Conservation (phyloP, 2,113 vertebrate species). For the Corythornis cristatus region DNA sequence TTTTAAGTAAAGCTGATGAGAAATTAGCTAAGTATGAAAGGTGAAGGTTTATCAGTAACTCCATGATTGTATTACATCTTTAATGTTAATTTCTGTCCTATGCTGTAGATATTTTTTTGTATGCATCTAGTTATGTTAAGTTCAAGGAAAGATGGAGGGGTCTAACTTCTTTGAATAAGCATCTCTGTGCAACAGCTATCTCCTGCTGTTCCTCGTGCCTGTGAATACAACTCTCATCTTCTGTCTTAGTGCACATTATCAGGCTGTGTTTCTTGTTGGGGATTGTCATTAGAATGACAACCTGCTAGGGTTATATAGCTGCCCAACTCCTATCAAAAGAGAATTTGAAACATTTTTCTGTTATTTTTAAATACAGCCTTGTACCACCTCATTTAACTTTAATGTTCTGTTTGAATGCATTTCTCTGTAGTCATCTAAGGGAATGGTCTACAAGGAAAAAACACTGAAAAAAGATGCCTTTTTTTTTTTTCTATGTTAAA, state of each 20-base stretch:
- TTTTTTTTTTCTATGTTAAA: not conserved
- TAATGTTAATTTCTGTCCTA: constrained; percentile 57
- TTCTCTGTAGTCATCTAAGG: constrained; percentile 57
- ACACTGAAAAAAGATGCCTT: not conserved
- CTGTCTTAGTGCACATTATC: not conserved
- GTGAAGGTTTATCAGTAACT: constrained; percentile 54
- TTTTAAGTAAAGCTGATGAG: constrained; percentile 20
- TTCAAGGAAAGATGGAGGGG: not conserved
- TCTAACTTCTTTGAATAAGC: constrained; percentile 16
- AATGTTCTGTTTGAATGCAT: constrained; percentile 59
- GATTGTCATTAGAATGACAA: constrained; percentile 26
- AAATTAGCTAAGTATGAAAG: constrained; percentile 61
- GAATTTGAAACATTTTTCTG: constrained; percentile 44
- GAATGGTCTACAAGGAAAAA: constrained; percentile 34
- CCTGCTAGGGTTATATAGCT: constrained; percentile 15
- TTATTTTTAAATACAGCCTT: constrained; percentile 62
- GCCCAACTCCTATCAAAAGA: constrained; percentile 25
- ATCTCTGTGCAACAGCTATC: constrained; percentile 10
- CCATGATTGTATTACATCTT: constrained; percentile 43
- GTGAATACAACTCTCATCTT: constrained; percentile 37
- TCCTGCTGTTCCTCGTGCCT: constrained; percentile 4
- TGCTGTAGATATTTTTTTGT: constrained; percentile 15
- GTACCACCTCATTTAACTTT: constrained; percentile 59
- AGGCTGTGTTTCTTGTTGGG: constrained; percentile 43
- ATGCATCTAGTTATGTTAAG: constrained; percentile 46